These are phyloP conservation scores for Tipula unca DNA, from an alignment of 2,888 invertebrate species.

Conservation along the genomic window DNA sequence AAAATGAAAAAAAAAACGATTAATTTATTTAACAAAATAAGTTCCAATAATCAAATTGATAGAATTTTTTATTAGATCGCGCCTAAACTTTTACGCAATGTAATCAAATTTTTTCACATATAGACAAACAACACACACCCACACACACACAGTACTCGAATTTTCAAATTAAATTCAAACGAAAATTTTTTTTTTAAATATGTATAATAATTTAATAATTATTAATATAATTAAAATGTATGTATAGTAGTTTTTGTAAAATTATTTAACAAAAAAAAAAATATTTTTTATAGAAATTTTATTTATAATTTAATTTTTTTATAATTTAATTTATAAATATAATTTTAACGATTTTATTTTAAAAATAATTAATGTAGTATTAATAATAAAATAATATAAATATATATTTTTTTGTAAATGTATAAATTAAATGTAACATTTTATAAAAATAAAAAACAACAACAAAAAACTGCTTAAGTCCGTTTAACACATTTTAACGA, in stretches of 20 bases:
- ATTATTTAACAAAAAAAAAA: background rate
- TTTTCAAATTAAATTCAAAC: background rate
- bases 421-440: background rate
- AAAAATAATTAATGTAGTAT: background rate
- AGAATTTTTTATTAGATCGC: background rate
- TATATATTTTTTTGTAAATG: slow-evolving; percentile 1
- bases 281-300: slow-evolving; percentile 14
- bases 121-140: too few relatives aligned
- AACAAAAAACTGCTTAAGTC: background rate
- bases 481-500: background rate
- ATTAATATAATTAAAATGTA: background rate
- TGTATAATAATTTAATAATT: too few relatives aligned
- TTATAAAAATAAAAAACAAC: background rate
- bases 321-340: background rate
- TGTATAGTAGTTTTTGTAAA: slow-evolving; percentile 8
- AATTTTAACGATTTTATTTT: background rate
- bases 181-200: background rate
- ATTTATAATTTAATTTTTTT: background rate
- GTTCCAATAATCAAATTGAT: background rate
- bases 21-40: background rate
- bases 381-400: background rate
- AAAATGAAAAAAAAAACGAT: background rate
- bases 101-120: background rate
- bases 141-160: background rate
- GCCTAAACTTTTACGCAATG: background rate